These are phyloP conservation scores for Caenorhabditis angaria DNA, from an alignment of 2,888 invertebrate genomes.

Conservation along the genomic window DNA sequence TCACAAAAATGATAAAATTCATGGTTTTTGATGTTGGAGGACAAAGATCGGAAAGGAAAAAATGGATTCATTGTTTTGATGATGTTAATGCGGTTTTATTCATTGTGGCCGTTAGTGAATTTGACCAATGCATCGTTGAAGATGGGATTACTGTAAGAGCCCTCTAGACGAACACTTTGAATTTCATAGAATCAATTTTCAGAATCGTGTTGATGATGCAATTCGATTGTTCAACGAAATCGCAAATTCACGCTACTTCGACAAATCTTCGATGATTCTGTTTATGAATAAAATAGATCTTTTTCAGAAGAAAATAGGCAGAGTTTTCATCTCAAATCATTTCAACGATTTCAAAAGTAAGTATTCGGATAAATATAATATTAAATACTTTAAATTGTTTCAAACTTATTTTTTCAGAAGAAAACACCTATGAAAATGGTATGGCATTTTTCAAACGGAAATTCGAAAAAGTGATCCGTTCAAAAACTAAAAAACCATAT, in stretches of 20 bases:
- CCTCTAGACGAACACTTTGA: too few species aligned
- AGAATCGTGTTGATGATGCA: conserved; percentile 69
- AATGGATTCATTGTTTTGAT: conserved; percentile 69
- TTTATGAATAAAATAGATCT: conserved; percentile 71
- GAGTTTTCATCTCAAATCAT: conserved; percentile 44
- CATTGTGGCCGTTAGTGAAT: conserved; percentile 66
- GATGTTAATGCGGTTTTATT: conserved; percentile 64
- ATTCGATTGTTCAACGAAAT: conserved; percentile 60
- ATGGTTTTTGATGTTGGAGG: conserved; percentile 67
- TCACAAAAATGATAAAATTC: conserved; percentile 51
- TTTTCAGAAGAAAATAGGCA: conserved; percentile 63
- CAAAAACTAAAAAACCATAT: conserved; percentile 41
- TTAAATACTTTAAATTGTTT: too few species aligned
- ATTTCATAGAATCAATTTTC: conserved; percentile 13
- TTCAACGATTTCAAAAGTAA: conserved; percentile 59
- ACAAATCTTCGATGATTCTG: conserved; percentile 63
- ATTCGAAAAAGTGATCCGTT: conserved; percentile 41
- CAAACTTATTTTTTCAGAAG: conserved; percentile 56
- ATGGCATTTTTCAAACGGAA: conserved; percentile 47
- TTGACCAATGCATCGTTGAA: conserved; percentile 62
- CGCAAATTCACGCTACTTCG: conserved; percentile 56
- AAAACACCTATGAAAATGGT: conserved; percentile 51
- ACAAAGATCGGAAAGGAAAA: conserved; percentile 65
- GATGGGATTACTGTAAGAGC: conserved; percentile 55
- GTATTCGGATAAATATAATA: too few species aligned